A percentile compares a stretch with the other conserved stretches of the same genome.
phyloP scores from a whole-genome alignment of 2,797 vertebrate species.

The Fistularia tabacaria region DNA sequence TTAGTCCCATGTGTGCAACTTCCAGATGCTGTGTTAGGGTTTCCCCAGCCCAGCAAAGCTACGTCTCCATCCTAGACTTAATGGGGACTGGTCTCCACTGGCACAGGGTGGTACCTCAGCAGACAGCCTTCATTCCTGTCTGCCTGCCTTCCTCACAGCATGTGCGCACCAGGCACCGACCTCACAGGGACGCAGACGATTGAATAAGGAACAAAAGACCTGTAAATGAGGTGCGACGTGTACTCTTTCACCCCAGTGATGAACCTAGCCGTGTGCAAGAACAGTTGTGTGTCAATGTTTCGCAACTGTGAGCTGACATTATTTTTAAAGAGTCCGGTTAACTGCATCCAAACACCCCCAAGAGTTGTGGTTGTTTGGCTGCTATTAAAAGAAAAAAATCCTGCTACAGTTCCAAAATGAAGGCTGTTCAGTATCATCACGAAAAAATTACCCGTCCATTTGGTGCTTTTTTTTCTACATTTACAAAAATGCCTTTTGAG shows the following conservation, averaged over 20 bases:
- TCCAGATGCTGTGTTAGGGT: conserved; percentile 39
- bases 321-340: too few species aligned
- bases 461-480: too few species aligned
- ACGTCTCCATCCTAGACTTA: conserved; percentile 44
- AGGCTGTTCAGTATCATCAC: too few species aligned
- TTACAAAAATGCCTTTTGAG: too few species aligned
- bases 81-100: conserved; percentile 41
- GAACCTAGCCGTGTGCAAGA: too few species aligned
- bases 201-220: conserved; percentile 40
- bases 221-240: conserved; percentile 29
- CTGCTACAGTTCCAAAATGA: too few species aligned
- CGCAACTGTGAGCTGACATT: too few species aligned
- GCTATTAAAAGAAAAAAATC: background rate
- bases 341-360: too few species aligned
- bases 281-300: too few species aligned
- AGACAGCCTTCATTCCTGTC: conserved; percentile 51
- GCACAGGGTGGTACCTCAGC: conserved; percentile 60
- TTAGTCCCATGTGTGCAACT: background rate
- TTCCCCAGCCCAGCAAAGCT: conserved; percentile 39
- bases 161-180: conserved; percentile 53
- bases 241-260: conserved; percentile 9
- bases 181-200: conserved; percentile 7
- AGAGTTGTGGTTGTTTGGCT: too few species aligned
- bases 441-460: too few species aligned
- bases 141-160: conserved; percentile 36